phyloP scores from a whole-genome alignment of 2,888 invertebrate species.

The Agrotis segetum region DNA sequence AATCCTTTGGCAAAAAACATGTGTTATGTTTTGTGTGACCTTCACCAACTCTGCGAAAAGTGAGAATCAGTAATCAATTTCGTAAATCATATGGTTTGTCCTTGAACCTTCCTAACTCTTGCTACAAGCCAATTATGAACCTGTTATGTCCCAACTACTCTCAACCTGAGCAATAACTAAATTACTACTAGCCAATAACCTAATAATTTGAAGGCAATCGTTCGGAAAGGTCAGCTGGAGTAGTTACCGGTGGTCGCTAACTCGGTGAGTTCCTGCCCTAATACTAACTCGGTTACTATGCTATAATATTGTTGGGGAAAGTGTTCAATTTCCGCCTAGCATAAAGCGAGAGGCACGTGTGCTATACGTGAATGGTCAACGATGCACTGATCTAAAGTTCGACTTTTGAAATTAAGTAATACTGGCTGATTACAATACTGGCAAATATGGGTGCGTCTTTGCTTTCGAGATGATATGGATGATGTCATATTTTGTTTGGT shows the following conservation, averaged over 20 bases:
- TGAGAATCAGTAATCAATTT: neutral
- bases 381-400: neutral
- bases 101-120: neutral
- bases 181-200: constrained; percentile 37
- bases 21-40: too few species aligned
- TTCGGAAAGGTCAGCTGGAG: constrained; percentile 31
- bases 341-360: neutral
- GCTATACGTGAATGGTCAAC: neutral
- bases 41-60: too few species aligned
- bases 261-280: neutral
- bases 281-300: constrained; percentile 30
- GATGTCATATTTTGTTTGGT: too few species aligned
- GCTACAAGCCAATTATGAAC: constrained; percentile 1
- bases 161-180: constrained; percentile 32
- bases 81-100: neutral
- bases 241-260: neutral
- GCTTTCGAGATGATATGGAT: too few species aligned
- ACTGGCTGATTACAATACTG: too few species aligned
- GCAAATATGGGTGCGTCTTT: too few species aligned
- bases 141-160: constrained; percentile 15
- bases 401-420: too few species aligned
- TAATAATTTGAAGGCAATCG: constrained; percentile 29
- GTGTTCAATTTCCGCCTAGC: constrained; percentile 21
- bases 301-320: constrained; percentile 5
- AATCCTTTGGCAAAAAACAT: too few species aligned